These are phyloP conservation scores for Isaurus tuberculatus DNA, from an alignment of 92 coral and sea anemone genomes.

Conservation along the genomic window DNA sequence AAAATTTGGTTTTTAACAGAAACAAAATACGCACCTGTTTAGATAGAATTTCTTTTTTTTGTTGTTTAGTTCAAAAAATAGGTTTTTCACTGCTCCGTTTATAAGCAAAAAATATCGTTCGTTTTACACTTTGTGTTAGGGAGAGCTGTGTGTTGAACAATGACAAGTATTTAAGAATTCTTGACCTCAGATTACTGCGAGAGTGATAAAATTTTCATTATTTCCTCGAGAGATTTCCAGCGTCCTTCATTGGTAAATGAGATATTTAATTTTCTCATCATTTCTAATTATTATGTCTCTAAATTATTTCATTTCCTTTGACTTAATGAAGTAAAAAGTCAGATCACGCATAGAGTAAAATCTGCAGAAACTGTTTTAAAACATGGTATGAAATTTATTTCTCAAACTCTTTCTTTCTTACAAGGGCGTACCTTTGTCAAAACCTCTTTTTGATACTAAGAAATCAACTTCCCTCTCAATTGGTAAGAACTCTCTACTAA, in stretches of 20 bases:
- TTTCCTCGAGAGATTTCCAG: constrained; percentile 50
- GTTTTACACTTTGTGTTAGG: constrained; percentile 3
- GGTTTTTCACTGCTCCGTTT: not conserved
- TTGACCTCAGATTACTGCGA: constrained; percentile 49
- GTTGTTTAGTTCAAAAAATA: not conserved
- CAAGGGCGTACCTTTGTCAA: not conserved
- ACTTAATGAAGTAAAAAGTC: constrained; percentile 36
- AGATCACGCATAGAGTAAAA: not conserved
- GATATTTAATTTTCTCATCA: constrained; percentile 88
- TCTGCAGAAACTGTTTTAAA: not conserved
- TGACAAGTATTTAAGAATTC: constrained; percentile 40
- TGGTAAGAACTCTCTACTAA: not conserved
- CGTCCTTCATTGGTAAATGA: constrained; percentile 85
- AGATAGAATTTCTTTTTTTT: not conserved
- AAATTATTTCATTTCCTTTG: constrained; percentile 65
- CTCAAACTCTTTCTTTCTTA: not conserved
- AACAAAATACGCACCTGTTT: constrained; percentile 24
- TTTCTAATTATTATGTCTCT: constrained; percentile 87
- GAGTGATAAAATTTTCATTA: constrained; percentile 57
- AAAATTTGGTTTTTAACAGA: not conserved
- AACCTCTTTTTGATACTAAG: not conserved
- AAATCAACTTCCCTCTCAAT: not conserved
- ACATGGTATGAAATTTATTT: not conserved
- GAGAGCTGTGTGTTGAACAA: constrained; percentile 7
- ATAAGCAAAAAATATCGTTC: constrained; percentile 10